phyloP scores from a whole-genome alignment of 2,888 invertebrate genomes.

The Cordilura impudica region DNA sequence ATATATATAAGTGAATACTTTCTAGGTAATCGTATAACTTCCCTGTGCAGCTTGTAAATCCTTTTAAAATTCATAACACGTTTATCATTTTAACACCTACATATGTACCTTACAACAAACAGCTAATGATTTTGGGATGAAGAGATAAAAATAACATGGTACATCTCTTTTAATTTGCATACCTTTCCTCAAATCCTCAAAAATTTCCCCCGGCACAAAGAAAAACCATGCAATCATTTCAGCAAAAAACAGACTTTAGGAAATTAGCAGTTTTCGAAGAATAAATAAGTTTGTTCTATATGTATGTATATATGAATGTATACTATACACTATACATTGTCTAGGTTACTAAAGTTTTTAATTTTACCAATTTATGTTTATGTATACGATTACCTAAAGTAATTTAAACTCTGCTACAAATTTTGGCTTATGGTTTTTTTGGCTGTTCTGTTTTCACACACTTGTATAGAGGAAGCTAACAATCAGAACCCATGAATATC shows the following conservation, averaged over 20 bases:
- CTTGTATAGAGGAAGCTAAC: background rate
- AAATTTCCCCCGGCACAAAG: background rate
- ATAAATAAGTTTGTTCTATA: background rate
- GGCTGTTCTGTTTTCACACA: background rate
- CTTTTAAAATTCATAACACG: conserved; percentile 31
- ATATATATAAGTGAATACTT: no score
- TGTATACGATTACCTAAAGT: background rate
- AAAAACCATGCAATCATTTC: background rate
- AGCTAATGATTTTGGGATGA: conserved; percentile 11
- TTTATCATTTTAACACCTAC: conserved; percentile 41
- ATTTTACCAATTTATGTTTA: background rate
- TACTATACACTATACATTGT: no score
- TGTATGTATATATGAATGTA: no score
- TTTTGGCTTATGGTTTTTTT: background rate
- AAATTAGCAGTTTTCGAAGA: background rate
- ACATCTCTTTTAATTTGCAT: background rate
- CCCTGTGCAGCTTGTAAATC: background rate
- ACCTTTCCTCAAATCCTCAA: background rate
- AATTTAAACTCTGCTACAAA: background rate
- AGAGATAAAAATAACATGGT: background rate
- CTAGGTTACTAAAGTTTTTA: no score
- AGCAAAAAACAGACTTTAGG: background rate
- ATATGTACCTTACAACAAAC: conserved; percentile 14
- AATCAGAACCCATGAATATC: conserved; percentile 16
- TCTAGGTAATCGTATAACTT: no score